Evolutionary conservation across 2,888 invertebrate genomes (phyloP).

Genomic region (Oxycera nigricornis): DNA sequence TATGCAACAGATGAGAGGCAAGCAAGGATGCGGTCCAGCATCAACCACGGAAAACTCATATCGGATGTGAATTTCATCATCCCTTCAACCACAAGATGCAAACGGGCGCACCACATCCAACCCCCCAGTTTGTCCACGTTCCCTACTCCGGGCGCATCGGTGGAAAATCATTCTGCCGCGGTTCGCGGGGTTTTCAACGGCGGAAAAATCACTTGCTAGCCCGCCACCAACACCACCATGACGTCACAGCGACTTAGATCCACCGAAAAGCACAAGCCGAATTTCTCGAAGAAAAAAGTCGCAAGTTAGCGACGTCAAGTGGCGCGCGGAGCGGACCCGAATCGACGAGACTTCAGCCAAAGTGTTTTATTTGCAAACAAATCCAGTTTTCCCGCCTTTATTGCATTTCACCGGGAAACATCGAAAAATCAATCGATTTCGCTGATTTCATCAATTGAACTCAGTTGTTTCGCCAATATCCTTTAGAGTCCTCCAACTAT

Average conservation of each 20-base stretch:
- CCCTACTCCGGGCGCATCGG: no score
- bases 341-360: not conserved
- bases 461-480: constrained; percentile 16
- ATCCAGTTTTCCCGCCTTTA: constrained; percentile 46
- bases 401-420: constrained; percentile 8
- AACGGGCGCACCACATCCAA: no score
- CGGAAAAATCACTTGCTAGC: not conserved
- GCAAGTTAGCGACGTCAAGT: constrained; percentile 31
- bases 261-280: not conserved
- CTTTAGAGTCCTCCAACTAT: constrained; percentile 23
- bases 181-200: not conserved
- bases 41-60: no score
- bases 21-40: no score
- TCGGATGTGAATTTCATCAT: no score
- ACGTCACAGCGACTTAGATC: constrained; percentile 26
- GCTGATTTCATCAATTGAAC: not conserved
- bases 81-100: no score
- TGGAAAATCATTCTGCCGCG: not conserved
- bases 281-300: constrained; percentile 6
- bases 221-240: constrained; percentile 15
- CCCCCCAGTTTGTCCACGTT: no score
- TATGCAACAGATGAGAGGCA: no score
- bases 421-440: constrained; percentile 13
- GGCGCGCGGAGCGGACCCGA: constrained; percentile 21
- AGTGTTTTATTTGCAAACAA: constrained; percentile 47